Evolutionary conservation across 92 coral and sea anemone species (phyloP).

Genomic region (Ricordea florida): DNA sequence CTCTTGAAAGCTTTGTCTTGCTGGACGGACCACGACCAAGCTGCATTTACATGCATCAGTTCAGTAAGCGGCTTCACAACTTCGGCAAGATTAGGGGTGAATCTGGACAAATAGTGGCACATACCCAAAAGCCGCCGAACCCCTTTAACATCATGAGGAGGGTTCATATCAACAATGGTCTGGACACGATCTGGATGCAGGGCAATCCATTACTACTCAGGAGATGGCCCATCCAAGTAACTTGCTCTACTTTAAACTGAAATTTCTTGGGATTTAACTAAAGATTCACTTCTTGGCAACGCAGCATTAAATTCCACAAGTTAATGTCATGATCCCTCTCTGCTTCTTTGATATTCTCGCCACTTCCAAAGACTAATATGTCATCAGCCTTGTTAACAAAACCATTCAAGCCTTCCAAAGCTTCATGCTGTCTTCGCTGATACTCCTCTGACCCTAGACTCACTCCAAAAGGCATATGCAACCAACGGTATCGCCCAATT

Average conservation of each 20-base stretch:
- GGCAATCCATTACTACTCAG: not conserved
- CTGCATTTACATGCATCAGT: slow-evolving; percentile 5
- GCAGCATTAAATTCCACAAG: too few species aligned
- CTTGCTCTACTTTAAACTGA: slow-evolving; percentile 19
- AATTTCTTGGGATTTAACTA: too few species aligned
- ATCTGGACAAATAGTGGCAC: not conserved
- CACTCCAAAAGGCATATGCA: too few species aligned
- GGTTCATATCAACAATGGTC: not conserved
- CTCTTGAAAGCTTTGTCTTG: slow-evolving; percentile 18
- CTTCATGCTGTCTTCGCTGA: too few species aligned
- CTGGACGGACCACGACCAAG: slow-evolving; percentile 17
- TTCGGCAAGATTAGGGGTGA: slow-evolving; percentile 1
- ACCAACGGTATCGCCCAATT: not conserved
- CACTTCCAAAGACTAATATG: too few species aligned
- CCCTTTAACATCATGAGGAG: slow-evolving; percentile 3
- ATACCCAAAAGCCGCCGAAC: slow-evolving; percentile 5
- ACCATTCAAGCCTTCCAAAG: too few species aligned
- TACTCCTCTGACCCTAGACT: too few species aligned
- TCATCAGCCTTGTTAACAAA: too few species aligned
- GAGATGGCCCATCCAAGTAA: slow-evolving; percentile 31
- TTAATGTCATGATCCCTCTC: too few species aligned
- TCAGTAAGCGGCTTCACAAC: too few species aligned
- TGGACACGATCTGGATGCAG: not conserved
- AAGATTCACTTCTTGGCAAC: too few species aligned
- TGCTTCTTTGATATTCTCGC: too few species aligned